Evolutionary conservation across 2,888 invertebrate species (phyloP), one percentile per base, ranked within the genome.

Genomic region (Dilophus febrilis): DNA sequence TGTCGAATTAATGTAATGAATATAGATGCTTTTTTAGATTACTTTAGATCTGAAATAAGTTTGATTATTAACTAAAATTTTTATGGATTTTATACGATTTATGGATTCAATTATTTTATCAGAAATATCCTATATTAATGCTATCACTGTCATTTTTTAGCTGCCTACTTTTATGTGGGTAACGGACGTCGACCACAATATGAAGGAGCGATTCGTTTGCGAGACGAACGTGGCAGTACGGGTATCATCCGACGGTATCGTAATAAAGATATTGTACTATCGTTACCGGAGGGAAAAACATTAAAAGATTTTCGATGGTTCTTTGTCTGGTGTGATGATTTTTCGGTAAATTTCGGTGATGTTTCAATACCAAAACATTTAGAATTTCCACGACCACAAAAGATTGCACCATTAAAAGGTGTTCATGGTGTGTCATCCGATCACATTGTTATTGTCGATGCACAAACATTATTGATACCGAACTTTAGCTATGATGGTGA

Each of bases 401-500:
- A 83, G 61, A 70, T 90, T 48, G 74, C 71, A 7, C 67, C 74
- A 3, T 65, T 91, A 46, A 70, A 71, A 41, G 85, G 87, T 18
- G 81, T 86, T 40, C 90, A 91, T 59, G 80, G 73, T 18, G 83
- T 91, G 3, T 69, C 75, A 29, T 90, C 90, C 1, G 90, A 88
- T 53, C 77, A 79, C 46, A 73, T 92, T 48, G 85, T 90, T 34
- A 74, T 90, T 45, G 88, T 91, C 34, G 91, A 92, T 61, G 87
- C 91, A 16, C 91, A 91, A 67, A 91, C 91, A 14, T 71, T 91
- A 49, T 71, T 91, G 49, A 72, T 92, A 50, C 88, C 90, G 17
- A 80, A 83, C 64, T 85, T 92, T 61, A 84, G 80, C 12, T 91
- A 88, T 56, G 91, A 92, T 53, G 91, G 91, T 44, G 82, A 83